A percentile compares a stretch with the other conserved stretches of the same genome.
These are phyloP conservation scores for Drosophila macrospina DNA, from an alignment of 2,888 invertebrate genomes.

Conservation along the genomic window DNA sequence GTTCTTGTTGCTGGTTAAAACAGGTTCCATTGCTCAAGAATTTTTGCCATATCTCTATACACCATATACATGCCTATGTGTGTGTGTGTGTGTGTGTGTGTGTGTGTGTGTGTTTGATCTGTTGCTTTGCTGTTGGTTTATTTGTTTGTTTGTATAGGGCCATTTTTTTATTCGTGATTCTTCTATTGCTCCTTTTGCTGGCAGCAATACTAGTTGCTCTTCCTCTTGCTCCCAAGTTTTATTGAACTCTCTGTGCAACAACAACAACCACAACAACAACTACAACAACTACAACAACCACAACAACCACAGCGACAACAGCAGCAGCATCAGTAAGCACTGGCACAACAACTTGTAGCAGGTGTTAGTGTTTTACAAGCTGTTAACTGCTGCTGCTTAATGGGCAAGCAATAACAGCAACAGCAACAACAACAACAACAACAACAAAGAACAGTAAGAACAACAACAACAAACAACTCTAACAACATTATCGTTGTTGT, in stretches of 20 bases:
- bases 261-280: conserved; percentile 30
- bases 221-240: conserved; percentile 67
- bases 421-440: conserved; percentile 21
- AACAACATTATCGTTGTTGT: conserved; percentile 16
- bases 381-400: conserved; percentile 76
- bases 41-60: conserved; percentile 60
- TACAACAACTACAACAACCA: conserved; percentile 39
- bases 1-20: conserved; percentile 61
- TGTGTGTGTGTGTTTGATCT: conserved; percentile 24
- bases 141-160: conserved; percentile 44
- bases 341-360: conserved; percentile 59
- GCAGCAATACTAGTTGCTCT: conserved; percentile 41
- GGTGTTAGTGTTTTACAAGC: conserved; percentile 79
- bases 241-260: conserved; percentile 67
- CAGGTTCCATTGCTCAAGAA: conserved; percentile 75
- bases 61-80: conserved; percentile 1
- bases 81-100: conserved; percentile 1
- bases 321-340: conserved; percentile 18
- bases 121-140: conserved; percentile 37
- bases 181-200: conserved; percentile 73
- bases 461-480: conserved; percentile 25
- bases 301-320: conserved; percentile 23
- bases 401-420: conserved; percentile 45
- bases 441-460: conserved; percentile 8
- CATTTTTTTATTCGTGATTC: conserved; percentile 55